Conservation (phyloP, 2,797 vertebrate genomes). For the Triplophysa bombifrons region DNA sequence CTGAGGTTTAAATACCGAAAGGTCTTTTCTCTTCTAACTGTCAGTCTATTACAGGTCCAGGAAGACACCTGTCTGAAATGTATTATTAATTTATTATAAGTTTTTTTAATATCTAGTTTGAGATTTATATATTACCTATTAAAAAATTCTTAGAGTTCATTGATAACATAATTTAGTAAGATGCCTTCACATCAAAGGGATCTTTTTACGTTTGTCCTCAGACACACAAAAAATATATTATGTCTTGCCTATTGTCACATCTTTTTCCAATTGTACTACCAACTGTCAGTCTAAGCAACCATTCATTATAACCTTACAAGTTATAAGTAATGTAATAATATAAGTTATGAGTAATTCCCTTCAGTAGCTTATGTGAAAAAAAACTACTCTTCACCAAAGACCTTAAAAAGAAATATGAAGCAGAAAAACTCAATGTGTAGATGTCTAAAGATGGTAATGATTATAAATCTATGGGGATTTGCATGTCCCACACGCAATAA, state of each 20-base stretch:
- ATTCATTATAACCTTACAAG: conserved; percentile 58
- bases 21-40: not conserved
- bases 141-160: conserved; percentile 33
- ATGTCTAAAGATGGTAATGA: conserved; percentile 68
- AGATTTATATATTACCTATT: conserved; percentile 49
- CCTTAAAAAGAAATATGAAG: conserved; percentile 73
- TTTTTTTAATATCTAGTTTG: not conserved
- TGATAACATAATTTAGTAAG: conserved; percentile 67
- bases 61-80: not conserved
- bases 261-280: conserved; percentile 61
- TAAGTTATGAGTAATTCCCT: conserved; percentile 67
- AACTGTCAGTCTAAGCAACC: conserved; percentile 65
- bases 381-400: conserved; percentile 64
- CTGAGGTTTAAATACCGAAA: not conserved
- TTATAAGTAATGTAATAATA: too few species aligned
- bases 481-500: conserved; percentile 68
- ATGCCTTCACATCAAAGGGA: conserved; percentile 72
- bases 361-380: conserved; percentile 63
- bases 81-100: not conserved
- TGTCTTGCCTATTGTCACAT: conserved; percentile 65
- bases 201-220: conserved; percentile 37
- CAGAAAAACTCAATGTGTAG: conserved; percentile 65
- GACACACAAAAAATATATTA: conserved; percentile 43
- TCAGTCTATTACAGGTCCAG: not conserved
- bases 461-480: conserved; percentile 75